Base-by-base conservation (phyloP, 1,140 invertebrate species). In the Phocides pigmalion region DNA sequence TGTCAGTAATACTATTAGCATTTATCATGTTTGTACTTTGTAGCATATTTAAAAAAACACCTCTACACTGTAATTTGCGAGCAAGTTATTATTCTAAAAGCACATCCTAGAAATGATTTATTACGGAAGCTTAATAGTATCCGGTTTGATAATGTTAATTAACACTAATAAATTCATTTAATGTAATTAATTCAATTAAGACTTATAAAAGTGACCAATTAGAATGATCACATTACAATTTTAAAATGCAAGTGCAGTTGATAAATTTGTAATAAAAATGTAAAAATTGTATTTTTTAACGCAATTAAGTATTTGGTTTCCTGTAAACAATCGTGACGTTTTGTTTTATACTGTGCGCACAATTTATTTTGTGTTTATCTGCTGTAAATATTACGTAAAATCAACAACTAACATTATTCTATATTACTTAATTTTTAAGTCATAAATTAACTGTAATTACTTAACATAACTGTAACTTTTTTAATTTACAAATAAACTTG, bases 291-390 rank as follows among this genome's bases (percentile, higher is more conserved):
- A n/a, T 1, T 11, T 11, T 32, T 32, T 32, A n/a, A 32, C 28
- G n/a, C n/a, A n/a, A n/a, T n/a, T n/a, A 51, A 32, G n/a, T 51
- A 32, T 51, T 51, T 37, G 3, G 8, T 51, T 51, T 35, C 49
- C 44, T 20, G 25, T 6, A 11, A 3, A 51, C 15, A 35, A 35
- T 19, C 17, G 15, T 15, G 49, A 37, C 28, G 11, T 2, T 37
- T 8, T 17, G 2, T 8, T 16, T 16, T 4, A 17, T 15, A 41
- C 15, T 15, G n/a, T n/a, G n/a, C n/a, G n/a, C n/a, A n/a, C n/a
- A n/a, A n/a, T n/a, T n/a, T n/a, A n/a, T n/a, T n/a, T n/a, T n/a
- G n/a, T n/a, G n/a, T n/a, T n/a, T n/a, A n/a, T n/a, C n/a, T n/a
- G n/a, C n/a, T n/a, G n/a, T n/a, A n/a, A n/a, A n/a, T n/a, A n/a